Evolutionary conservation across 1,140 invertebrate genomes (phyloP), one percentile per base, ranked within the genome.

Genomic region (Psix sp.): DNA sequence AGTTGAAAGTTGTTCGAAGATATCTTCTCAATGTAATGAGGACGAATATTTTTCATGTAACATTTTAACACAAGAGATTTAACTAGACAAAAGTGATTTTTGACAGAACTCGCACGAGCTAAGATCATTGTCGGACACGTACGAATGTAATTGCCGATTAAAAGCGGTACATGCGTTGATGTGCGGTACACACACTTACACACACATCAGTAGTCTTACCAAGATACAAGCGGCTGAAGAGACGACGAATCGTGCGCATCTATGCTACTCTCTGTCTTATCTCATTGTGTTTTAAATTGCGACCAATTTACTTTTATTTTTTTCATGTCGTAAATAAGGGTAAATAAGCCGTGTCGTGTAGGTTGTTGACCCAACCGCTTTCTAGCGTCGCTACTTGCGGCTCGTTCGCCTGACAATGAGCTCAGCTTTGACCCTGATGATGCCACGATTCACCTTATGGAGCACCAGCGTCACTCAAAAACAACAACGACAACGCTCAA

Each of bases 251-350:
- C 70, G 70, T 66, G 70, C 60, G 31, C 68, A 26, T 54, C 33
- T 48, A 57, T 20, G 54, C 62, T 54, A 62, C 42, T 48, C 51
- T 62, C 48, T 63, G 57, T 68, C 54, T 78, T 70, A 62, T 79
- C 52, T 71, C 75, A 77, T 81, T 79, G 75, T 79, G 42, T 62
- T 73, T 74, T 77, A 81, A 79, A 82, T 81, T 79, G 79, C 70
- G 60, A 49, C 45, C 76, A 80, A 81, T 81, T 80, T 78, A 79
- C 62, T 71, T 67, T 66, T 33, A 78, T 78, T 78, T 82, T 82
- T 82, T 77, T 77, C 70, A 46, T 59, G 40, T 56, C 68, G 74
- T 77, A 80, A 81, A 82, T 77, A 76, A 82, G 75, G 75, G 59
- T 73, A 79, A 81, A 81, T 80, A 74, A 79, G 72, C 66, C 63